phyloP scores from a whole-genome alignment of 2,797 vertebrate species.

The Gila robusta region DNA sequence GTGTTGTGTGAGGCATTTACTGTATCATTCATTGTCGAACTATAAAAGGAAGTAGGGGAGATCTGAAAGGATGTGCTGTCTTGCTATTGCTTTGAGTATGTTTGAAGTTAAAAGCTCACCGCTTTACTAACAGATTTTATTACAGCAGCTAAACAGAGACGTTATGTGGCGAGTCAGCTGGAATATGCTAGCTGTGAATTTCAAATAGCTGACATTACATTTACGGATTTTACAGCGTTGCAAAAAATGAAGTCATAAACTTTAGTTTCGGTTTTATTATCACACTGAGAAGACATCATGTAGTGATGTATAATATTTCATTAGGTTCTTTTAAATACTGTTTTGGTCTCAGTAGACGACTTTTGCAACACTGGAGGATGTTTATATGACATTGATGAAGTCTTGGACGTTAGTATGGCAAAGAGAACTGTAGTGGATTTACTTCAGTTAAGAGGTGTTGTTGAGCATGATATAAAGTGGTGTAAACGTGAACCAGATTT shows the following conservation, averaged over 20 bases:
- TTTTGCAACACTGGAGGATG: background rate
- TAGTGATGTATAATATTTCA: background rate
- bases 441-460: background rate
- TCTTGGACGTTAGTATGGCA: background rate
- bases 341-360: background rate
- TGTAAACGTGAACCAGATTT: background rate
- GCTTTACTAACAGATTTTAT: constrained; percentile 21
- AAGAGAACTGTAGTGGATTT: background rate
- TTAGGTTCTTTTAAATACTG: background rate
- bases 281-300: background rate
- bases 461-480: background rate
- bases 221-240: background rate
- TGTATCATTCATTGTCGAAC: background rate
- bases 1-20: background rate
- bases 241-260: background rate
- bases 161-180: background rate
- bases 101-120: constrained; percentile 29
- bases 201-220: constrained; percentile 15
- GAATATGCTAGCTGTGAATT: constrained; percentile 19
- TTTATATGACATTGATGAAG: background rate
- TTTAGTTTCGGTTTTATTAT: constrained; percentile 15
- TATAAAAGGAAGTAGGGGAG: background rate
- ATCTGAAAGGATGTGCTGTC: background rate
- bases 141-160: constrained; percentile 1
- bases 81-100: background rate